phyloP scores from a whole-genome alignment of 2,797 vertebrate genomes.

The Cyclopterus lumpus region DNA sequence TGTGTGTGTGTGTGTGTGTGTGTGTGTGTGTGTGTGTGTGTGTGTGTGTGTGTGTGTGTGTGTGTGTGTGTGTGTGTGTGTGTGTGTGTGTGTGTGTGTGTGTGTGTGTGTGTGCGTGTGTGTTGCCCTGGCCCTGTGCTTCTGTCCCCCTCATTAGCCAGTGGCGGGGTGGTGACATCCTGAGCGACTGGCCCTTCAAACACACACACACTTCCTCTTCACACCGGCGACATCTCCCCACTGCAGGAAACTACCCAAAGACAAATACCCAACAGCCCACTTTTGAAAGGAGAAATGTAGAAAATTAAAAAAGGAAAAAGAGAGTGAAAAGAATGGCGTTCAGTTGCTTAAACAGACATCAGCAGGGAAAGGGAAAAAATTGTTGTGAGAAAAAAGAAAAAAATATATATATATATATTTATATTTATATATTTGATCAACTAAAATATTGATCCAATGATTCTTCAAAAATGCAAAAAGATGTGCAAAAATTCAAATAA shows the following conservation, averaged over 20 bases:
- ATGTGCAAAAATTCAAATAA: background rate
- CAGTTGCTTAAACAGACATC: background rate
- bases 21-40: conserved; percentile 31
- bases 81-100: conserved; percentile 31
- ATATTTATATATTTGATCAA: background rate
- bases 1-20: conserved; percentile 33
- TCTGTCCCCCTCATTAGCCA: conserved; percentile 82
- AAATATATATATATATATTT: background rate
- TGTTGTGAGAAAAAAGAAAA: background rate
- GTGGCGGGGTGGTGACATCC: conserved; percentile 86
- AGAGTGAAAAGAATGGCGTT: background rate
- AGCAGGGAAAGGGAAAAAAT: background rate
- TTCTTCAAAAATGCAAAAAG: background rate
- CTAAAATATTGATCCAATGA: background rate
- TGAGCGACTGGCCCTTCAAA: conserved; percentile 83
- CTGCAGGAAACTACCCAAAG: conserved; percentile 72
- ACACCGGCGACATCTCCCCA: conserved; percentile 73
- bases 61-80: conserved; percentile 33
- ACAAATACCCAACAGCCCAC: conserved; percentile 62
- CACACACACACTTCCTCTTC: conserved; percentile 84
- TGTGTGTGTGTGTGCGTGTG: conserved; percentile 38
- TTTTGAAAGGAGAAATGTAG: conserved; percentile 40
- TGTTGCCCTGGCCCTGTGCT: conserved; percentile 52
- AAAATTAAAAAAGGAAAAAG: conserved; percentile 24
- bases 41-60: conserved; percentile 31